phyloP scores from a whole-genome alignment of 2,797 vertebrate genomes.

The Bufotes viridis region DNA sequence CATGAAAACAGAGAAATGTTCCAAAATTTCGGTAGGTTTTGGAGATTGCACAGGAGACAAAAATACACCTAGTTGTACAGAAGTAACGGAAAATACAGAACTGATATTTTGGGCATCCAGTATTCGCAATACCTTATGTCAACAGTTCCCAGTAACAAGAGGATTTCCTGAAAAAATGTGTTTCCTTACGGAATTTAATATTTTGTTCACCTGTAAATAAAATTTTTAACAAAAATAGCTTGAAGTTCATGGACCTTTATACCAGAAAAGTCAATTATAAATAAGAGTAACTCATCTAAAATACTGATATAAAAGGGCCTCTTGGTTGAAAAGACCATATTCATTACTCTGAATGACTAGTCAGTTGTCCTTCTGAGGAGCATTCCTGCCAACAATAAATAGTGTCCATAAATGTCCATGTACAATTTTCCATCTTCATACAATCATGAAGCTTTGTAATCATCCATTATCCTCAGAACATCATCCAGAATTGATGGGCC shows the following conservation, averaged over 20 bases:
- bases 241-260: background rate
- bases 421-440: background rate
- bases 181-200: background rate
- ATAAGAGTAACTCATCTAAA: background rate
- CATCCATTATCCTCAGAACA: constrained; percentile 84
- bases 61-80: background rate
- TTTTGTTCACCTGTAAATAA: background rate
- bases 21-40: background rate
- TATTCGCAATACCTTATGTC: background rate
- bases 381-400: constrained; percentile 45
- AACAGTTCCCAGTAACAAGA: background rate
- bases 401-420: constrained; percentile 29
- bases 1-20: background rate
- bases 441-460: constrained; percentile 72
- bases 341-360: background rate
- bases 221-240: background rate
- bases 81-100: background rate
- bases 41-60: background rate
- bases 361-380: background rate
- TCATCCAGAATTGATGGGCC: constrained; percentile 86
- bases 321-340: background rate
- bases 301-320: constrained; percentile 11
- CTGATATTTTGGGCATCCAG: background rate
- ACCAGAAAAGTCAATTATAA: background rate
- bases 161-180: background rate